A percentile compares a stretch with the other conserved stretches of the same genome.
phyloP scores from a whole-genome alignment of 2,888 invertebrate species.

The Masnerella sp. region DNA sequence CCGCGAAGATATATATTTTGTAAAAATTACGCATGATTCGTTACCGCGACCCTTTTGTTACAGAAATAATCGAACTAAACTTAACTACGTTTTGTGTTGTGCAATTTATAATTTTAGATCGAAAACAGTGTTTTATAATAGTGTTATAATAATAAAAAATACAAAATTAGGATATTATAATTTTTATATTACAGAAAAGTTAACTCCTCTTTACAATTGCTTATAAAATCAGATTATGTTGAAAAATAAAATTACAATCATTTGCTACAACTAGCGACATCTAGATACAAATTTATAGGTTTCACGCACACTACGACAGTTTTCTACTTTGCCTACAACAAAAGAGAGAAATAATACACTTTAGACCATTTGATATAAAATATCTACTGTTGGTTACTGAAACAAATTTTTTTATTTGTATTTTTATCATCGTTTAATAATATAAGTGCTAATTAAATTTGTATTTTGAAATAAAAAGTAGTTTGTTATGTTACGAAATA shows the following conservation, averaged over 20 bases:
- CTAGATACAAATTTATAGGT: not conserved
- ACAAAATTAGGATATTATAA: no score
- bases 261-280: not conserved
- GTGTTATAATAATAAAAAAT: no score
- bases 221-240: not conserved
- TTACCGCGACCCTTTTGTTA: no score
- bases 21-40: slow-evolving; percentile 1
- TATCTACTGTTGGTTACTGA: slow-evolving; percentile 3
- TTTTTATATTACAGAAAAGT: no score
- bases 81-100: no score
- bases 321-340: not conserved
- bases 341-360: not conserved
- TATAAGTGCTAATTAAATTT: no score
- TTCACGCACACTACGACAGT: not conserved
- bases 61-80: not conserved
- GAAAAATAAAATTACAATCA: no score
- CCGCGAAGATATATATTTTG: slow-evolving; percentile 28
- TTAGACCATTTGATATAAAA: no score
- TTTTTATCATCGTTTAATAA: not conserved
- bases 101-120: no score
- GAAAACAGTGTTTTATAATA: no score
- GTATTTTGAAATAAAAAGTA: no score
- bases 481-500: not conserved
- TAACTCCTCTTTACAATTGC: not conserved
- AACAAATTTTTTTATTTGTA: not conserved